phyloP scores from a whole-genome alignment of 2,113 vertebrate genomes.

The Xiphorhynchus elegans region DNA sequence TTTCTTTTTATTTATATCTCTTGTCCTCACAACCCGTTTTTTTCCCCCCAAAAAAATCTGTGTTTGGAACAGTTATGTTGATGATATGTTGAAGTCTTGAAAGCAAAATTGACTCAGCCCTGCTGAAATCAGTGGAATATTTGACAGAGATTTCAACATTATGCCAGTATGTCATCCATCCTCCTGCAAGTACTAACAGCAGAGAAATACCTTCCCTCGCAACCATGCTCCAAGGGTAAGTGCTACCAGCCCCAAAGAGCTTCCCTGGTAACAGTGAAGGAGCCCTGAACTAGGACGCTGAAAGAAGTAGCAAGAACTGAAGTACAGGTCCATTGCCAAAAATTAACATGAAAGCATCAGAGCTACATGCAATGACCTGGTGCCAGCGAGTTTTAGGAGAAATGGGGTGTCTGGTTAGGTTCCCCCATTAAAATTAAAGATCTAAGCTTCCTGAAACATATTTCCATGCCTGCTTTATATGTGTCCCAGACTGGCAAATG shows the following conservation, averaged over 20 bases:
- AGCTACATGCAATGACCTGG: neutral
- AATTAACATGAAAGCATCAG: neutral
- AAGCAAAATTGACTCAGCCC: neutral
- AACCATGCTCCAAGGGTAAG: neutral
- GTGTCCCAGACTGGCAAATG: neutral
- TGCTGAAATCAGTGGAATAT: neutral
- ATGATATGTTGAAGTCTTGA: neutral
- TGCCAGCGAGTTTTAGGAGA: neutral
- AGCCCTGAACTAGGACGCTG: neutral
- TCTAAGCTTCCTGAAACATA: neutral
- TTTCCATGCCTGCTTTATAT: neutral
- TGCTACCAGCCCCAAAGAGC: neutral
- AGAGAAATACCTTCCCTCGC: neutral
- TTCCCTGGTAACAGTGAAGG: neutral
- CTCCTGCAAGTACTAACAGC: neutral
- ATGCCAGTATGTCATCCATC: neutral
- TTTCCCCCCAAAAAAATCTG: neutral
- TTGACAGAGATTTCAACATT: neutral
- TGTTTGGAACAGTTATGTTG: neutral
- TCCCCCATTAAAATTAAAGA: neutral
- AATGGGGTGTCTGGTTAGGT: neutral
- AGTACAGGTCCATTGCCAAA: neutral
- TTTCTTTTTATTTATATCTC: slow-evolving; percentile 8
- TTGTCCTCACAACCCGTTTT: neutral
- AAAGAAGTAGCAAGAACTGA: neutral